These are phyloP conservation scores for Mythimna albipuncta DNA, from an alignment of 2,888 invertebrate genomes.

Conservation along the genomic window DNA sequence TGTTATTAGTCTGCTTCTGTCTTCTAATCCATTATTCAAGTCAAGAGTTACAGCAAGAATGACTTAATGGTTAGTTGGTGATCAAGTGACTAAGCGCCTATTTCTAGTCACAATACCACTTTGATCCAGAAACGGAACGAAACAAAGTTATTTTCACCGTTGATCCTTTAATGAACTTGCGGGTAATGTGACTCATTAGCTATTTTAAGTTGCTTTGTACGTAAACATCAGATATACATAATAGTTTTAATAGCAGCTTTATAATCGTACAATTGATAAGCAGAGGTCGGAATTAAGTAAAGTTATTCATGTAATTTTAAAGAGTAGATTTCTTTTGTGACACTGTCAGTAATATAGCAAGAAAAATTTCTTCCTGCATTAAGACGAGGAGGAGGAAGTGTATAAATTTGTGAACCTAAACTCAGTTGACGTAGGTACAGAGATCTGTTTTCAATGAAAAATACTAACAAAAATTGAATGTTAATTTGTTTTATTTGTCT, in stretches of 20 bases:
- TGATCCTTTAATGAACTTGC: constrained; percentile 73
- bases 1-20: constrained; percentile 27
- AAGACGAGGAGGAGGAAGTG: no score
- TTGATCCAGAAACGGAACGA: constrained; percentile 74
- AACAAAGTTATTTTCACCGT: constrained; percentile 75
- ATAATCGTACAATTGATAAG: constrained; percentile 8
- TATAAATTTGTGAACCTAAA: no score
- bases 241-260: constrained; percentile 9
- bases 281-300: no score
- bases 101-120: constrained; percentile 71
- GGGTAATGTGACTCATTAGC: constrained; percentile 79
- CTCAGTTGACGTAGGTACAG: no score
- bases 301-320: no score
- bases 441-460: no score
- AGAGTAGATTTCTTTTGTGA: no score
- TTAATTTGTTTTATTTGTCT: no score
- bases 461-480: no score
- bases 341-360: no score
- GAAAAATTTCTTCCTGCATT: no score
- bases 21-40: constrained; percentile 46
- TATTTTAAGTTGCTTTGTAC: constrained; percentile 82
- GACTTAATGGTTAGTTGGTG: constrained; percentile 36
- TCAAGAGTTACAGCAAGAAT: constrained; percentile 37
- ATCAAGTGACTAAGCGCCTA: constrained; percentile 72
- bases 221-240: constrained; percentile 57